Evolutionary conservation across 2,797 vertebrate species (phyloP).

Genomic region (Falco rusticolus): DNA sequence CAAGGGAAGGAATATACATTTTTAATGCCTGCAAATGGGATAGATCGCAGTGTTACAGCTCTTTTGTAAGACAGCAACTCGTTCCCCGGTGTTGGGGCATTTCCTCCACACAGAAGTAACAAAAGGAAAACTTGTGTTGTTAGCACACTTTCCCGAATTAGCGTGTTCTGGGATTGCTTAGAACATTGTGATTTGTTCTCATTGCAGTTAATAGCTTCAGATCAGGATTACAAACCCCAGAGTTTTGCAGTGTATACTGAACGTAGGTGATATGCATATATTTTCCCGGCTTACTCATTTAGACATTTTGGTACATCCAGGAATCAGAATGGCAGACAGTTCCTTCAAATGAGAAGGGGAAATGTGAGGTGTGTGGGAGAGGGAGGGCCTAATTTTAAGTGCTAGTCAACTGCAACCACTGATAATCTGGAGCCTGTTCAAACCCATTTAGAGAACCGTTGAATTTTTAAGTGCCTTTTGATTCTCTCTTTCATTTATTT

Average conservation of each 20-base stretch:
- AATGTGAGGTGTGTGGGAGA: slow-evolving; percentile 38
- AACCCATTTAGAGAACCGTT: slow-evolving; percentile 90
- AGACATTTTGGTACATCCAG: neutral
- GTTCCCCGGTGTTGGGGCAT: neutral
- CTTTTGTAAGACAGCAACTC: neutral
- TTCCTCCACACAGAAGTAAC: neutral
- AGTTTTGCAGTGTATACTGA: neutral
- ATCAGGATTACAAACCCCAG: neutral
- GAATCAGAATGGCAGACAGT: slow-evolving; percentile 18
- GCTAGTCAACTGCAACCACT: slow-evolving; percentile 83
- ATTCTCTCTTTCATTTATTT: slow-evolving; percentile 98
- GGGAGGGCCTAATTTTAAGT: slow-evolving; percentile 73
- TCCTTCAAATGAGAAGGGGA: slow-evolving; percentile 38
- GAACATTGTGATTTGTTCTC: neutral
- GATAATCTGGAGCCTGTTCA: slow-evolving; percentile 89
- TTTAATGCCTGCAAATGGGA: neutral
- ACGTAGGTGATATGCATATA: neutral
- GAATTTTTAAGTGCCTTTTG: slow-evolving; percentile 93
- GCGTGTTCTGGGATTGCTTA: neutral
- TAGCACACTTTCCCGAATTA: neutral
- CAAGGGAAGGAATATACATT: neutral
- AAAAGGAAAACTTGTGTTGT: neutral
- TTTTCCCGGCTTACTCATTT: slow-evolving; percentile 2
- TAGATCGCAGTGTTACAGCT: neutral
- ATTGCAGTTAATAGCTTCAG: neutral